Base-by-base conservation (phyloP, 2,797 vertebrate species). In the Etheostoma perlongum region DNA sequence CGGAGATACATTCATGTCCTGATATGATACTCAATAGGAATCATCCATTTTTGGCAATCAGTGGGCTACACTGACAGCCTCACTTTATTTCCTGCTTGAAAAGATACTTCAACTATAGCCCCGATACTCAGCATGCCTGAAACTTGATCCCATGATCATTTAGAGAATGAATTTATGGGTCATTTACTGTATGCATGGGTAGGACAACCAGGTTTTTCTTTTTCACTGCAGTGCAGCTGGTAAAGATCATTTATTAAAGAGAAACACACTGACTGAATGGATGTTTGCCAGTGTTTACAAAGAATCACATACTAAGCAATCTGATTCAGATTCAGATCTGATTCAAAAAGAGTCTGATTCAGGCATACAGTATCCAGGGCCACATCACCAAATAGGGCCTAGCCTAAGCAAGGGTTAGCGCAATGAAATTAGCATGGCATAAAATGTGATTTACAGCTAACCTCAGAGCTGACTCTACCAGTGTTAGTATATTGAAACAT, bases 191-290 rank as follows among this genome's bases (percentile, higher is more conserved):
- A 71, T 76, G 74, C 71, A 73, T 60, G 52, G 58, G 46, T 36
- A 67, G 64, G 13, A 47, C 33, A 76, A 67, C 49, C 19, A 30
- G 69, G 54, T 27, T 64, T 47, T 18, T 75, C 51, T 73, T 79
- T 75, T 81, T 65, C 40, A 72, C 73, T 79, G 79, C 72, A 75
- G 63, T 54, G 74, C 83, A 78, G 61, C 55, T 66, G 21, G n/a
- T 81, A 72, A 66, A 71, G 36, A 61, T 64, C 49, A 79, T 70
- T 85, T 85, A 88, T 85, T 87, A 88, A 82, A 72, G 51, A 62
- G 66, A 76, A 52, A 76, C 69, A 54, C 14, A 59, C 61, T 30
- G 65, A 58, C 42, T 21, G 47, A 65, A 75, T 83, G 40, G 67
- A 64, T 69, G 27, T 55, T 67, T 23, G 25, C 67, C 57, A 51